These are phyloP conservation scores for Drosophila oshimai DNA, from an alignment of 1,140 invertebrate genomes.

Conservation along the genomic window DNA sequence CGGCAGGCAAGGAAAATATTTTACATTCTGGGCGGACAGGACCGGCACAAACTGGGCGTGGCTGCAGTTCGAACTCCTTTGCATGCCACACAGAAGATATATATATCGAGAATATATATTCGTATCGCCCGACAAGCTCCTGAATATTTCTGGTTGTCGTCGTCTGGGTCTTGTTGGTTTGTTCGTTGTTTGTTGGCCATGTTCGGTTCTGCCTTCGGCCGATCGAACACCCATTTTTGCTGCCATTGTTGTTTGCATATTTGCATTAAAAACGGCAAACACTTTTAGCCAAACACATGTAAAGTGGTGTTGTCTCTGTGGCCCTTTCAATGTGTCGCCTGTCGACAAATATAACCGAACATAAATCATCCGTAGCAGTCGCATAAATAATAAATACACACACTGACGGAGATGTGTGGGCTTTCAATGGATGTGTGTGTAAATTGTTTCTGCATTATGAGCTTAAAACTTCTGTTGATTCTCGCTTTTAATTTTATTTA, in stretches of 20 bases:
- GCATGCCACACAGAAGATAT: background rate
- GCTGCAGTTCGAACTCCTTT: constrained; percentile 6
- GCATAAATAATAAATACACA: constrained; percentile 44
- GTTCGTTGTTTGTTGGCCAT: constrained; percentile 23
- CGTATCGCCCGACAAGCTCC: constrained; percentile 5
- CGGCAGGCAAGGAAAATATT: constrained; percentile 26
- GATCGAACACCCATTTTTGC: background rate
- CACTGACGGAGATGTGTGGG: background rate
- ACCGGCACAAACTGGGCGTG: constrained; percentile 4
- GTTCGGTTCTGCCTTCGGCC: constrained; percentile 7
- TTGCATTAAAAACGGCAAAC: constrained; percentile 48
- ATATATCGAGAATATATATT: background rate
- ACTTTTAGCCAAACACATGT: constrained; percentile 39
- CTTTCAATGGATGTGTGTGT: background rate
- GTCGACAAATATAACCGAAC: constrained; percentile 43
- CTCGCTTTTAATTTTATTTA: background rate
- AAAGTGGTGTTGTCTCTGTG: constrained; percentile 16
- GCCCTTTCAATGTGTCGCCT: constrained; percentile 39
- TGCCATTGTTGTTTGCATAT: constrained; percentile 43
- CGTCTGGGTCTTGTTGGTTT: constrained; percentile 12
- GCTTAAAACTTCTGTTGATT: background rate
- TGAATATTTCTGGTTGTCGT: constrained; percentile 32
- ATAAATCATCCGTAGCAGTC: constrained; percentile 40
- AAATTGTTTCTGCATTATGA: background rate
- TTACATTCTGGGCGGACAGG: constrained; percentile 18